A percentile compares a stretch with the other conserved stretches of the same genome.
phyloP scores from a whole-genome alignment of 2,113 vertebrate species.

The Catharus bicknelli region DNA sequence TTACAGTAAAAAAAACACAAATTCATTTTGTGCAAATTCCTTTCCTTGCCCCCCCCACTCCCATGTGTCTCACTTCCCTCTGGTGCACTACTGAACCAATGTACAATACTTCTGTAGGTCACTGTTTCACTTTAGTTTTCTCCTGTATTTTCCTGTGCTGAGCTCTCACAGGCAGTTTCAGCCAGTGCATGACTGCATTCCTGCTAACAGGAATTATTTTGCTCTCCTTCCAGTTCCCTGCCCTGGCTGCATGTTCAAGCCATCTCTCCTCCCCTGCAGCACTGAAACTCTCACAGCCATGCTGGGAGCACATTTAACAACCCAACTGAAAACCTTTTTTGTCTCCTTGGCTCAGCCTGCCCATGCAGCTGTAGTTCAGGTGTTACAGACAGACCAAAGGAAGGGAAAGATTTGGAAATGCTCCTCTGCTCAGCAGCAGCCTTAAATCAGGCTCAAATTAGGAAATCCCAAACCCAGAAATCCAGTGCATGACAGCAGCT shows the following conservation, averaged over 20 bases:
- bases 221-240: neutral
- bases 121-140: neutral
- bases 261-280: neutral
- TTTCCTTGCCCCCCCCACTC: neutral
- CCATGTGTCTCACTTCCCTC: neutral
- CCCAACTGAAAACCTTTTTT: neutral
- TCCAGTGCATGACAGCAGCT: neutral
- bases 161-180: neutral
- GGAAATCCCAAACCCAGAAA: neutral
- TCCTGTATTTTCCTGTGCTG: neutral
- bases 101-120: neutral
- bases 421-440: neutral
- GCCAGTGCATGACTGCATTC: fast-evolving
- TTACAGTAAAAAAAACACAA: neutral
- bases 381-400: neutral
- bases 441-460: neutral
- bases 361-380: neutral
- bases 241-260: neutral
- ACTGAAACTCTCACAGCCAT: neutral
- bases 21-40: neutral
- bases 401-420: neutral
- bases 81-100: neutral
- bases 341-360: neutral
- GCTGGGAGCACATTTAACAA: neutral
- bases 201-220: neutral